Evolutionary conservation across 1,140 invertebrate species (phyloP), one percentile per base, ranked within the genome.

Genomic region (Drosophila paulistorum): DNA sequence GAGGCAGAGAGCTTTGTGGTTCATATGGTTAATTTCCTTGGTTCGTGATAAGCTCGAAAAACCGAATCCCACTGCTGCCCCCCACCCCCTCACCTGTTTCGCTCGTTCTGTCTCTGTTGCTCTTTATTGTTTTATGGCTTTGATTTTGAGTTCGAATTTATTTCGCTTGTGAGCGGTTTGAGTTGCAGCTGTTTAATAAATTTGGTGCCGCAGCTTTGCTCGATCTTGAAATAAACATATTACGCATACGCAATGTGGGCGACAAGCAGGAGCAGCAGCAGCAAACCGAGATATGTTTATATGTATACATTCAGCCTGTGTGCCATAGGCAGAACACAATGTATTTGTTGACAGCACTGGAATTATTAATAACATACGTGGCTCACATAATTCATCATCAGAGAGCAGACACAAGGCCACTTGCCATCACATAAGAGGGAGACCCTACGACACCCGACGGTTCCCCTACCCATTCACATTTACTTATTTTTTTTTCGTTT

Each of bases 341-440:
- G 83, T 87, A 82, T 87, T 87, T 87, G 84, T 87, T 89, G 84
- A 87, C 84, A 87, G 84, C 66, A 82, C 68, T 64, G 84, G 80
- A 87, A 87, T 87, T 87, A 87, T 89, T 87, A 87, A 87, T 87
- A 87, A 87, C 77, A 84, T 89, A 87, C 84, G 84, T 87, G 84
- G 84, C 74, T 66, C 74, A 89, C 84, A 87, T 87, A 89, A 89
- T 87, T 87, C 84, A 87, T 87, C 84, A 87, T 89, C 80, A 77
- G 71, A 61, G 37, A 39, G 63, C 68, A 60, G 63, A 60, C 13
- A 67, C 33, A 64, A 57, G 35, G 14, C 39, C 63, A 33, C 54
- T 33, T 33, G 54, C 54, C 55, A 35, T 51, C 55, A 58, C 55
- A 58, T 14, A 35, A 58, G 45, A 33, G 14, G 13, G 7, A 30